phyloP scores from a whole-genome alignment of 2,113 vertebrate species.

The Aix galericulata region DNA sequence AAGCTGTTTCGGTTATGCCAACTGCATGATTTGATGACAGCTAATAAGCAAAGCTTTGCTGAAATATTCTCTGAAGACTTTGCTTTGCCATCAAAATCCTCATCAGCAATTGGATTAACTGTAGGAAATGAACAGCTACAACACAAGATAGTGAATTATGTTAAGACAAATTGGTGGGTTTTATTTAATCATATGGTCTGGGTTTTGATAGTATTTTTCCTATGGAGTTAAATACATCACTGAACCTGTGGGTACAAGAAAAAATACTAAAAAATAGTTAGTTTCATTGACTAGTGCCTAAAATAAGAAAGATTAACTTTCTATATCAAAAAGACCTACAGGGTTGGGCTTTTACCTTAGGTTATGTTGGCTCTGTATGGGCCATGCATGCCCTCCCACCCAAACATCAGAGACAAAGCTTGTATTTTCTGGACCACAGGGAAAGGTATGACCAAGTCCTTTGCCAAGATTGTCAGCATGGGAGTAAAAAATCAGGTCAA shows the following conservation, averaged over 20 bases:
- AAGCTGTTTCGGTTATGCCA: neutral
- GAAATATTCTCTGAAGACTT: conserved; percentile 35
- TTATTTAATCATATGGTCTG: conserved; percentile 7
- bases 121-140: conserved; percentile 23
- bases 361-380: neutral
- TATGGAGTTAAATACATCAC: neutral
- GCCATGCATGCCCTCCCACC: neutral
- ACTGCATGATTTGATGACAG: neutral
- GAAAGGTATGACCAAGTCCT: neutral
- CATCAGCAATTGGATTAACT: conserved; percentile 38
- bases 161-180: neutral
- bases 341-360: neutral
- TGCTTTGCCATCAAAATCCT: conserved; percentile 20
- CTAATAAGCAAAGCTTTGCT: conserved; percentile 19
- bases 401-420: neutral
- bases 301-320: neutral
- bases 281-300: neutral
- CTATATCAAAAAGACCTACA: neutral
- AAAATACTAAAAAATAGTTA: neutral
- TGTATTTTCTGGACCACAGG: neutral
- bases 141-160: neutral
- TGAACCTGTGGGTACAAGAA: neutral
- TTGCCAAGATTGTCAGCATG: neutral
- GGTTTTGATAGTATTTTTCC: neutral
- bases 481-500: neutral